phyloP scores from a whole-genome alignment of 2,113 vertebrate species.

The Platycercus adscitus region DNA sequence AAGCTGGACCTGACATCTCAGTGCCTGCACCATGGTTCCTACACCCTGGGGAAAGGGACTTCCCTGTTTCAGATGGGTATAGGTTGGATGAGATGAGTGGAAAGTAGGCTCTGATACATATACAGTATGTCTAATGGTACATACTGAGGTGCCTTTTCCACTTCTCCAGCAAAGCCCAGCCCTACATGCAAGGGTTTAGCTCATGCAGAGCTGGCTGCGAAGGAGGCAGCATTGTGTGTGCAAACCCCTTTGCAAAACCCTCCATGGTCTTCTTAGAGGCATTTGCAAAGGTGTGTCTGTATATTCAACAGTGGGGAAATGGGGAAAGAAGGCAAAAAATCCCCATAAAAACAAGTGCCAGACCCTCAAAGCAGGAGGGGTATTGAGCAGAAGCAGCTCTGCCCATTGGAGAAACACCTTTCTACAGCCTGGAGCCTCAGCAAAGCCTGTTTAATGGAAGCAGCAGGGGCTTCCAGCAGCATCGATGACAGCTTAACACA shows the following conservation, averaged over 20 bases:
- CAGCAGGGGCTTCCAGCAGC: neutral
- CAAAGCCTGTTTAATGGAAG: neutral
- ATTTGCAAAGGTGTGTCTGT: neutral
- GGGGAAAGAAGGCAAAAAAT: neutral
- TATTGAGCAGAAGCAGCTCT: neutral
- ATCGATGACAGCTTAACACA: neutral
- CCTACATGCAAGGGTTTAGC: neutral
- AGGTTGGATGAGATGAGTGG: neutral
- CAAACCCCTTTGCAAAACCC: neutral
- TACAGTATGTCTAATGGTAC: neutral
- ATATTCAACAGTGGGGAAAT: neutral
- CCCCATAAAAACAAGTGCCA: neutral
- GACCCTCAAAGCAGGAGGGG: neutral
- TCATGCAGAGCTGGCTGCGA: neutral
- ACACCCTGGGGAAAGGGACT: neutral
- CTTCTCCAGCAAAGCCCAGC: neutral
- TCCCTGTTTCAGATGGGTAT: accelerated
- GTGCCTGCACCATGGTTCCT: accelerated
- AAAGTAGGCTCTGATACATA: neutral
- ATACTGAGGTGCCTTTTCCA: neutral
- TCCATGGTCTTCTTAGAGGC: neutral
- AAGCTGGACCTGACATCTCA: neutral
- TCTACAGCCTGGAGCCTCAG: neutral
- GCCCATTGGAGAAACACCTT: neutral
- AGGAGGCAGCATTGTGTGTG: neutral